Evolutionary conservation across 23 tunicate species (phyloP), one percentile per base, ranked within the genome.

Genomic region (Ascidia mentula): DNA sequence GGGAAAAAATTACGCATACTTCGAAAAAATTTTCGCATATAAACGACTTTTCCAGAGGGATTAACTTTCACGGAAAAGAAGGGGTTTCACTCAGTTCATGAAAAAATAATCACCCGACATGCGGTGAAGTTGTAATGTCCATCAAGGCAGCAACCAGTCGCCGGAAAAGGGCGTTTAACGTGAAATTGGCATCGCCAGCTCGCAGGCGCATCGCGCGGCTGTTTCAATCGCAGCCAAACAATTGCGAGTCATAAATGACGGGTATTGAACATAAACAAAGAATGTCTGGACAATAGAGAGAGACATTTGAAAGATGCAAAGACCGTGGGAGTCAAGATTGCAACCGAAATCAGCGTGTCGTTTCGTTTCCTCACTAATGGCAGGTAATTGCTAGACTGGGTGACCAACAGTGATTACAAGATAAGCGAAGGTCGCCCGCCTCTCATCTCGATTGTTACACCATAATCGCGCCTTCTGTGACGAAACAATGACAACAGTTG

Each of bases 271-370:
- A 28, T 53, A 53, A 53, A 53, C 65, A 53, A 9, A 3, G 65
- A 28, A 26, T 3, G 28, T 28, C 28, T 28, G 13, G 65, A 53
- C 65, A 53, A 53, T 20, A 53, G 65, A 26, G 65, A 9, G 65
- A 28, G 65, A 6, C 65, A 53, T 6, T 53, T 53, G 65, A 28
- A 9, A 53, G 65, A 9, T 28, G 65, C 22, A 6, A 28, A 3
- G 65, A 53, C 65, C 65, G 65, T 53, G 65, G 65, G 65, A 42
- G 53, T 20, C 65, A 26, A 20, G 22, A 53, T 53, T 26, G 65
- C 22, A 3, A 1, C 65, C 12, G 24, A 53, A 53, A 53, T 53
- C 65, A 53, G 28, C 65, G 65, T 53, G 65, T 53, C 65, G 28
- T 5, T 9, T 20, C 13, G 65, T 53, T 53, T 53, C 65, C 65